phyloP scores from a whole-genome alignment of 2,113 vertebrate species.

The Takifugu flavidus region DNA sequence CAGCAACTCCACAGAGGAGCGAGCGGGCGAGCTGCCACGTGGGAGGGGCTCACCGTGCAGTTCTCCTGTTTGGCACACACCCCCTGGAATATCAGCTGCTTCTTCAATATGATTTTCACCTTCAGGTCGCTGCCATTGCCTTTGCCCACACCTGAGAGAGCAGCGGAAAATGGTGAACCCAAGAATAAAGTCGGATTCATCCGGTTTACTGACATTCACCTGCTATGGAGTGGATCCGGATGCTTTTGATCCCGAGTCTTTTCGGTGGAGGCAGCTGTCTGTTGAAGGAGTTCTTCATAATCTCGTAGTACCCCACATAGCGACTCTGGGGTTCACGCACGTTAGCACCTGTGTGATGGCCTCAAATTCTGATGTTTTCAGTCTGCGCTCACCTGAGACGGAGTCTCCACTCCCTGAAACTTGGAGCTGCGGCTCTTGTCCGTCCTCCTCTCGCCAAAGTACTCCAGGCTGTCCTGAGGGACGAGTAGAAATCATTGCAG shows the following conservation, averaged over 20 bases:
- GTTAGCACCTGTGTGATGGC: not conserved
- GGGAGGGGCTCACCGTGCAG: conserved; percentile 76
- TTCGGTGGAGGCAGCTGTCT: conserved; percentile 81
- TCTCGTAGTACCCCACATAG: conserved; percentile 92
- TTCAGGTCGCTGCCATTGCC: conserved; percentile 86
- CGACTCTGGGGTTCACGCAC: conserved; percentile 77
- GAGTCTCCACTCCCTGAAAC: conserved; percentile 95
- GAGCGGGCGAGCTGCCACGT: not conserved
- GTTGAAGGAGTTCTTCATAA: conserved; percentile 83
- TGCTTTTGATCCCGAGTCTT: conserved; percentile 78
- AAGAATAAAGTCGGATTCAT: not conserved
- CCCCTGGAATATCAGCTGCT: conserved; percentile 79
- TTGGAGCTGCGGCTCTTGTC: conserved; percentile 87
- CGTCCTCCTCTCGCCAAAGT: conserved; percentile 91
- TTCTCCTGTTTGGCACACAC: conserved; percentile 80
- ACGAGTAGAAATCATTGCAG: not conserved
- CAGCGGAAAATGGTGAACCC: not conserved
- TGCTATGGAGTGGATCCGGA: conserved; percentile 85
- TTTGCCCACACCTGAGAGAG: conserved; percentile 82
- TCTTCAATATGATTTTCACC: conserved; percentile 79
- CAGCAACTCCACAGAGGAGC: not conserved
- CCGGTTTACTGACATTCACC: conserved; percentile 67
- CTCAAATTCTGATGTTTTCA: not conserved
- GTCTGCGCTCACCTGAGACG: conserved; percentile 82
- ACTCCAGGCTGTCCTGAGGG: conserved; percentile 82